phyloP scores from a whole-genome alignment of 2,113 vertebrate species.

The Ascaphus truei region DNA sequence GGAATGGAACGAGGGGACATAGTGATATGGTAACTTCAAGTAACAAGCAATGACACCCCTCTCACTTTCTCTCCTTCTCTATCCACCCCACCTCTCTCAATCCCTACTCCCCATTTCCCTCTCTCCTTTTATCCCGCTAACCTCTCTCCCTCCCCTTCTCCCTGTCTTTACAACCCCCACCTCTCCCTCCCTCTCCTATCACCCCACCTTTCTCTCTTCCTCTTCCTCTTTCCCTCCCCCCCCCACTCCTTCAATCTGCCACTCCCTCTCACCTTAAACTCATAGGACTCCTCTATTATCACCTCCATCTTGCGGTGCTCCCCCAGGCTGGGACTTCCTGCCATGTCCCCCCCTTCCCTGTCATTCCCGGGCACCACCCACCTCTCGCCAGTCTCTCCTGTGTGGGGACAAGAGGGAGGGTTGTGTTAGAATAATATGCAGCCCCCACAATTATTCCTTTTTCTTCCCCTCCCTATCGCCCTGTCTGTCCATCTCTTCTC shows the following conservation, averaged over 20 bases:
- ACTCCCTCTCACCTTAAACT: constrained; percentile 45
- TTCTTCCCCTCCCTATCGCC: background rate
- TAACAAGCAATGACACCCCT: too few species aligned
- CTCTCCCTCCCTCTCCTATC: too few species aligned
- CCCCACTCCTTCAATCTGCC: constrained; percentile 70
- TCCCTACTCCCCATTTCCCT: too few species aligned
- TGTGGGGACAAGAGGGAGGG: constrained; percentile 37
- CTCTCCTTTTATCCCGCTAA: too few species aligned
- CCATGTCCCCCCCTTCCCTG: background rate
- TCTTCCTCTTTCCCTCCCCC: constrained; percentile 72
- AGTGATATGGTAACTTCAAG: too few species aligned
- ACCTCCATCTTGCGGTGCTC: constrained; percentile 38
- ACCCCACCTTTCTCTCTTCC: too few species aligned
- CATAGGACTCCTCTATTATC: constrained; percentile 40
- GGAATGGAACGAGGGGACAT: too few species aligned
- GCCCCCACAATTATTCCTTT: background rate
- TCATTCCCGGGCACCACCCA: constrained; percentile 9
- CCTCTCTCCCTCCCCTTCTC: constrained; percentile 69
- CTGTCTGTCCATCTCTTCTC: background rate
- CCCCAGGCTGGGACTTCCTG: constrained; percentile 32
- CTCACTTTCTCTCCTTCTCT: too few species aligned
- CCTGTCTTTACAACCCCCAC: too few species aligned
- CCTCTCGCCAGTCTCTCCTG: constrained; percentile 46
- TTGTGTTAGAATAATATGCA: background rate
- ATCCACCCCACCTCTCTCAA: too few species aligned